phyloP scores from a whole-genome alignment of 2,113 vertebrate species.

The rabbit (Oryctolagus cuniculus) region mOryCun1.1 NC_091432.1:200839001-200839500 shows the following conservation, averaged over 20 bases:
- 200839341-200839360: neutral
- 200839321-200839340: neutral
- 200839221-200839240: neutral
- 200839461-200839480: neutral
- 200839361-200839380: neutral
- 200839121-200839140: neutral
- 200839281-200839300: neutral
- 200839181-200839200: neutral
- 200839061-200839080: slow-evolving; percentile 50
- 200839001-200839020: neutral
- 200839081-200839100: slow-evolving; percentile 58
- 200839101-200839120: slow-evolving; percentile 64
- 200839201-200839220: slow-evolving; percentile 10
- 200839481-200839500: neutral
- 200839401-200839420: neutral
- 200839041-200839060: slow-evolving; percentile 26
- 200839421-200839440: neutral
- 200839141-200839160: slow-evolving; percentile 4
- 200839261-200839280: neutral
- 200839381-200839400: neutral
- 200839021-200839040: neutral
- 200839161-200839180: neutral
- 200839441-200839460: neutral
- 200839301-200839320: neutral
- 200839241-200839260: slow-evolving; percentile 37